A percentile compares a stretch with the other conserved stretches of the same genome.
phyloP scores from a whole-genome alignment of 2,113 vertebrate genomes.

The Saguinus midas region DNA sequence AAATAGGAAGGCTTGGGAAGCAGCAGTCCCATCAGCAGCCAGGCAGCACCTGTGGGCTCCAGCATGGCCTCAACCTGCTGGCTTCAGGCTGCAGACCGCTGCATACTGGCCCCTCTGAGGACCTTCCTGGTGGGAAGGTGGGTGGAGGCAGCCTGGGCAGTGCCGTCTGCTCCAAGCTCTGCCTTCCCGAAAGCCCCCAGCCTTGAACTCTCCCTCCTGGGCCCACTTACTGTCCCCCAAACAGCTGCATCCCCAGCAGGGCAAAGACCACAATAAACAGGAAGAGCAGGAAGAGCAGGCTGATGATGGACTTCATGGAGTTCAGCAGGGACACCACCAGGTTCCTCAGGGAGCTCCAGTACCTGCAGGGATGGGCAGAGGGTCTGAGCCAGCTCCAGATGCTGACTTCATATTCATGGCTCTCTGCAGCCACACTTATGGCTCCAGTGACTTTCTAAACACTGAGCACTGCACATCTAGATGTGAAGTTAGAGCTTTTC shows the following conservation, averaged over 20 bases:
- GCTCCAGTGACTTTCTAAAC: neutral
- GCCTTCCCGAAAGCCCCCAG: neutral
- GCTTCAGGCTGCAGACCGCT: fast-evolving
- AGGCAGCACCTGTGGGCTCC: too few relatives aligned
- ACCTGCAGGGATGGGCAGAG: constrained; percentile 81
- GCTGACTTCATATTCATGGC: fast-evolving
- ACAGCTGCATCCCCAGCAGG: constrained; percentile 97
- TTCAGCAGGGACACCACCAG: constrained; percentile 96
- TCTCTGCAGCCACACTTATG: neutral
- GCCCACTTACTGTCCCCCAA: constrained; percentile 94
- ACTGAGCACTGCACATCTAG: fast-evolving
- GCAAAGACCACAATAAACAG: constrained; percentile 99
- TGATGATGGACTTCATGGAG: constrained; percentile 99
- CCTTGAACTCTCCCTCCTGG: neutral
- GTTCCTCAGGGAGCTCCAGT: constrained; percentile 97
- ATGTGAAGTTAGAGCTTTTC: fast-evolving
- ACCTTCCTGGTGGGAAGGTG: too few relatives aligned
- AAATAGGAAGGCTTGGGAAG: neutral
- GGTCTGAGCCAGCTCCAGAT: fast-evolving
- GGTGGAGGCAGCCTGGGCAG: neutral
- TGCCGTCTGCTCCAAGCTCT: fast-evolving
- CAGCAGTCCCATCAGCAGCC: neutral
- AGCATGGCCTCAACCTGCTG: fast-evolving
- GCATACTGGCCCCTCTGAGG: neutral
- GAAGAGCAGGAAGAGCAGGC: constrained; percentile 96